Conservation (phyloP, 64 coral and sea anemone genomes). For the Acropora tenuis region DNA sequence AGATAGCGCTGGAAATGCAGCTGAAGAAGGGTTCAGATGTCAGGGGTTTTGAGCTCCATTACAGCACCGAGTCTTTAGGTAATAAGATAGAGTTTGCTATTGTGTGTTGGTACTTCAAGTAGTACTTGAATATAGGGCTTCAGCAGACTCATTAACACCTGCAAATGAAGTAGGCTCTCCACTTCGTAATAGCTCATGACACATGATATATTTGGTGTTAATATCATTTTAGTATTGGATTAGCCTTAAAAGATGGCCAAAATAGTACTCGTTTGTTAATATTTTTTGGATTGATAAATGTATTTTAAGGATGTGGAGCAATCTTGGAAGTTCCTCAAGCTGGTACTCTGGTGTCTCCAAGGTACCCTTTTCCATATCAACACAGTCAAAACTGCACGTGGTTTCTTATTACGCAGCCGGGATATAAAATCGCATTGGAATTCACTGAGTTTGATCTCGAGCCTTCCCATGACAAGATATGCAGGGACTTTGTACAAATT, state of each 20-base stretch:
- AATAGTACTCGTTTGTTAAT: not conserved
- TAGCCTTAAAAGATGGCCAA: not conserved
- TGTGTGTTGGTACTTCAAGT: too few species aligned
- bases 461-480: constrained; percentile 31
- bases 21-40: constrained; percentile 50
- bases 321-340: constrained; percentile 43
- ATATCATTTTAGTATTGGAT: too few species aligned
- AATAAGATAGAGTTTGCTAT: not conserved
- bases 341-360: constrained; percentile 59
- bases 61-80: constrained; percentile 71
- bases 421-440: constrained; percentile 22
- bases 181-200: too few species aligned
- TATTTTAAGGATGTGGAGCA: constrained; percentile 72
- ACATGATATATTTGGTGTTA: too few species aligned
- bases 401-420: constrained; percentile 49
- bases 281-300: not conserved
- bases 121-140: too few species aligned
- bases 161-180: too few species aligned
- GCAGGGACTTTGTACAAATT: constrained; percentile 78
- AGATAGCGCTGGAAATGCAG: constrained; percentile 60
- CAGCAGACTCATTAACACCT: too few species aligned
- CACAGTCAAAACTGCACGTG: constrained; percentile 75
- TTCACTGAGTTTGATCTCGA: constrained; percentile 72
- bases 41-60: constrained; percentile 69
- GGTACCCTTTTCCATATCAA: constrained; percentile 50